A percentile compares a stretch with the other conserved stretches of the same genome.
phyloP scores from a whole-genome alignment of 1,140 invertebrate genomes.

The Planococcus citri region DNA sequence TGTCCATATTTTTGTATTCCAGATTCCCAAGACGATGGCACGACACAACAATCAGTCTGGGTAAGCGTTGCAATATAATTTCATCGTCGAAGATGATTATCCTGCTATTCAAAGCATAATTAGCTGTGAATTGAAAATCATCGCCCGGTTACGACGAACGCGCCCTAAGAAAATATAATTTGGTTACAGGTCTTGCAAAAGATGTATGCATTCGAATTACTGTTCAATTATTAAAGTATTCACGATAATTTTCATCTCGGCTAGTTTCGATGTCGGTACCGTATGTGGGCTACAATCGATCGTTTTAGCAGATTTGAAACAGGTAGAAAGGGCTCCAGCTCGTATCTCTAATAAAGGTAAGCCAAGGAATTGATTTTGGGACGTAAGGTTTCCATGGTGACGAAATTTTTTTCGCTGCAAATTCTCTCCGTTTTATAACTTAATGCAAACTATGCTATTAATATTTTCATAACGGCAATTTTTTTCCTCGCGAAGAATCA shows the following conservation, averaged over 20 bases:
- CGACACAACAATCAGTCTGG: background rate
- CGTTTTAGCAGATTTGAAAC: slow-evolving; percentile 17
- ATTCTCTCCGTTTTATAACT: background rate
- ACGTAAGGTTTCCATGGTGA: background rate
- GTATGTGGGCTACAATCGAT: background rate
- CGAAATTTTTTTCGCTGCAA: background rate
- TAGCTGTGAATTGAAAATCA: no score
- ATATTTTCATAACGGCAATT: background rate
- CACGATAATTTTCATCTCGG: background rate
- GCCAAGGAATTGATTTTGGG: background rate
- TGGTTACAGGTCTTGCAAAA: background rate
- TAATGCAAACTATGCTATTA: background rate
- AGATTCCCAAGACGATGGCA: background rate
- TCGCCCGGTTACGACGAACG: no score
- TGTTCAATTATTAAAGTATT: background rate
- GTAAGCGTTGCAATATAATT: no score
- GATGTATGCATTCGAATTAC: background rate
- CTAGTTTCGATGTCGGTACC: background rate
- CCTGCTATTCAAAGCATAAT: no score
- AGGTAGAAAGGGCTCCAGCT: background rate
- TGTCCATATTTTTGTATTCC: background rate
- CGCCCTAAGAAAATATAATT: background rate
- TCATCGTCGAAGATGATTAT: no score
- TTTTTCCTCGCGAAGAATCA: background rate
- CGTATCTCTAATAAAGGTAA: slow-evolving; percentile 1